Conservation (phyloP, 2,888 invertebrate species). For the Pyrrhosoma nymphula region DNA sequence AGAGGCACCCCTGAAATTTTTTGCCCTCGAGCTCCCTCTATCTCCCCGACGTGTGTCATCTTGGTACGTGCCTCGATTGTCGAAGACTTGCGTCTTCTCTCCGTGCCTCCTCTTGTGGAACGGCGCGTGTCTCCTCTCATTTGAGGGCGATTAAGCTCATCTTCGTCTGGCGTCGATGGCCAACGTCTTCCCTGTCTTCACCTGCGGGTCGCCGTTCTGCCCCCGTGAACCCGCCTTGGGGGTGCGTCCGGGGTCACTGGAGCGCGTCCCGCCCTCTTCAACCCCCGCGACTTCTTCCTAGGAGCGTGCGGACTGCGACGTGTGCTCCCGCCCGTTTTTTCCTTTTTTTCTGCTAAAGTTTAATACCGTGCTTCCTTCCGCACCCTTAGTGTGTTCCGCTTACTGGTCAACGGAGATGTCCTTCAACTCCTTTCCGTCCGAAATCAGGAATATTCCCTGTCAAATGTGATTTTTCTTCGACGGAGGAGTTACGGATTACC, state of each 20-base stretch:
- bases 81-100: not conserved
- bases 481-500: no score
- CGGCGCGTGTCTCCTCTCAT: conserved; percentile 56
- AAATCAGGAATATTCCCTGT: not conserved
- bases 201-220: conserved; percentile 61
- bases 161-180: conserved; percentile 35
- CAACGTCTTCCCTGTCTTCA: conserved; percentile 34
- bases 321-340: not conserved
- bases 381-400: not conserved
- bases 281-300: not conserved
- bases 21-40: not conserved
- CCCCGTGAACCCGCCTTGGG: conserved; percentile 33
- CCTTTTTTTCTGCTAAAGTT: not conserved
- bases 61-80: conserved; percentile 50
- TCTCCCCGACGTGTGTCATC: not conserved
- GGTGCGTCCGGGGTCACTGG: not conserved
- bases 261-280: not conserved
- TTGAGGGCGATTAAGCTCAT: not conserved
- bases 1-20: not conserved
- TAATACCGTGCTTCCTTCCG: not conserved
- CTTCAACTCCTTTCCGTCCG: not conserved
- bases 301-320: conserved; percentile 29
- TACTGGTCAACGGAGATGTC: not conserved
- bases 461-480: not conserved
- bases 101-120: conserved; percentile 57